These are phyloP conservation scores for Aptenodytes forsteri DNA, from an alignment of 2,113 vertebrate genomes.

Conservation along the genomic window DNA sequence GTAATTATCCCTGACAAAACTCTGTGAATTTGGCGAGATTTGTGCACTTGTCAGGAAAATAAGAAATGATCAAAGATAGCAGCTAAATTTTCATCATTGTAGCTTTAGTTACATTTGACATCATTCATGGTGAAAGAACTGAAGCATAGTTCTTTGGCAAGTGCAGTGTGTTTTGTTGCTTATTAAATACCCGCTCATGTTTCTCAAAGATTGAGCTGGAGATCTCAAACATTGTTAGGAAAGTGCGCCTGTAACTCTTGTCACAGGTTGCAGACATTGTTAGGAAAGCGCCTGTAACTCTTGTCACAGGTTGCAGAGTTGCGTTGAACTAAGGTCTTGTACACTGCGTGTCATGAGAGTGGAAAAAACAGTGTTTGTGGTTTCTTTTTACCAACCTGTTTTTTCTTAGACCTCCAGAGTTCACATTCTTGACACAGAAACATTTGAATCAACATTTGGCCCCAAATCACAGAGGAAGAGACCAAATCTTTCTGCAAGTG, in stretches of 20 bases:
- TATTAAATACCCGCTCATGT: conserved; percentile 27
- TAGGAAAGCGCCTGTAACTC: neutral
- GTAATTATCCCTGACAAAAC: conserved; percentile 74
- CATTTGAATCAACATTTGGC: conserved; percentile 93
- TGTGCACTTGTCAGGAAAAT: conserved; percentile 59
- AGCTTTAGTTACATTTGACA: conserved; percentile 52
- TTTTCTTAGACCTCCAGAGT: conserved; percentile 88
- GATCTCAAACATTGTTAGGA: conserved; percentile 1
- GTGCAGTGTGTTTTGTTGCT: conserved; percentile 19
- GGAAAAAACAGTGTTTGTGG: neutral
- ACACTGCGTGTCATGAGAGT: neutral
- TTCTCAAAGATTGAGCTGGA: conserved; percentile 28
- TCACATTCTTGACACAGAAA: conserved; percentile 97
- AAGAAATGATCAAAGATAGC: conserved; percentile 65
- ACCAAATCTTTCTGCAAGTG: conserved; percentile 83
- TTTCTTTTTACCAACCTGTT: neutral
- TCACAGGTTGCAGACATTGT: neutral
- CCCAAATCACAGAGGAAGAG: conserved; percentile 93
- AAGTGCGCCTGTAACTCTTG: neutral
- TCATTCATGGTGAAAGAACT: conserved; percentile 36
- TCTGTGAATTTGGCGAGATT: conserved; percentile 66
- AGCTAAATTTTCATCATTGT: conserved; percentile 52
- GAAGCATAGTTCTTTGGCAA: conserved; percentile 52
- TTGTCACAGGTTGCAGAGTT: neutral
- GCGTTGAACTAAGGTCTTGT: neutral